Evolutionary conservation across 2,888 invertebrate genomes (phyloP).

Genomic region (Lochmaea crataegi): DNA sequence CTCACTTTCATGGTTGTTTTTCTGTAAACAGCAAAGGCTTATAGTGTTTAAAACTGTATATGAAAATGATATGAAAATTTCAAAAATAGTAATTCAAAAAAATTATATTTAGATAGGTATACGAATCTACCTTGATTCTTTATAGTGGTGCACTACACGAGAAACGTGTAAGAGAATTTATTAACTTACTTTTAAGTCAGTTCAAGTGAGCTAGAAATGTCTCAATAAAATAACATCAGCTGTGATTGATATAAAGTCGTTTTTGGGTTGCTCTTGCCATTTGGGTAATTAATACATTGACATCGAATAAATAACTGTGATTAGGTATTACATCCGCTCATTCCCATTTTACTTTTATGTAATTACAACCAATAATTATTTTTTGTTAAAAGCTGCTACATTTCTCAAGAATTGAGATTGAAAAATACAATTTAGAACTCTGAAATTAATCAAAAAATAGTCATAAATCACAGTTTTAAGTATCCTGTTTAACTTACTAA

Average conservation of each 20-base stretch:
- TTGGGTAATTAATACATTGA: not conserved
- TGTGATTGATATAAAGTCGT: not conserved
- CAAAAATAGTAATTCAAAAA: too few species aligned
- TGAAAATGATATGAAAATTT: too few species aligned
- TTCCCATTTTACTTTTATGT: not conserved
- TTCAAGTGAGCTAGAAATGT: not conserved
- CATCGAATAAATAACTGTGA: not conserved
- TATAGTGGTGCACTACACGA: too few species aligned
- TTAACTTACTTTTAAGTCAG: not conserved
- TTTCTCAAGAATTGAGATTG: not conserved
- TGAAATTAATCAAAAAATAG: too few species aligned
- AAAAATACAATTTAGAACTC: too few species aligned
- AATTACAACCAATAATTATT: not conserved
- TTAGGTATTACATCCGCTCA: not conserved
- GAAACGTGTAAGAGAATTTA: too few species aligned
- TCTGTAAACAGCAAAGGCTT: not conserved
- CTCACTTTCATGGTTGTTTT: conserved; percentile 15
- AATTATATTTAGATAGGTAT: too few species aligned
- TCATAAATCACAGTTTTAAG: too few species aligned
- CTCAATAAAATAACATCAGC: too few species aligned
- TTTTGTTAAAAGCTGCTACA: not conserved
- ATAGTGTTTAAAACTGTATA: too few species aligned
- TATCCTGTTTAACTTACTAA: too few species aligned
- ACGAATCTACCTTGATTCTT: too few species aligned
- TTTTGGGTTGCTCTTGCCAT: not conserved